Base-by-base conservation (phyloP, 2,113 vertebrate genomes). In the Pithys albifrons region DNA sequence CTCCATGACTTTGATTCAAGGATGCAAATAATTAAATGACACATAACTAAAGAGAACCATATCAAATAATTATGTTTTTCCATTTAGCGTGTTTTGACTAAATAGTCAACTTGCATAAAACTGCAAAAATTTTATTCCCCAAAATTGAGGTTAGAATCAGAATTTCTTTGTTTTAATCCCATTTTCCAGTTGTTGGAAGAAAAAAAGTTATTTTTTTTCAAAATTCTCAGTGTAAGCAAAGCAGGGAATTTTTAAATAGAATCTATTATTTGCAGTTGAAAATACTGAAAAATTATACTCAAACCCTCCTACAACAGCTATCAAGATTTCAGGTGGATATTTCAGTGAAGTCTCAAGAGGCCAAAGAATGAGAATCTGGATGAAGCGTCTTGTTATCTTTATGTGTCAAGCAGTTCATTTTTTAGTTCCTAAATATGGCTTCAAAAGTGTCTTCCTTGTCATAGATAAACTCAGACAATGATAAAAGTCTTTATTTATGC, bases 371-470 rank as follows among this genome's bases (percentile, higher is more conserved):
- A 84, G 37, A 72, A 76, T 62, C 35, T 84, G 58, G n/a, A 69
- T 76, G 49, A 95, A 95, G 18, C 2, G 14, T 58, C 58, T 80
- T 89, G n/a, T 79, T 96, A 91, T 94, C 69, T 85, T 85, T 61
- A 11, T 61, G 22, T 86, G 51, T 88, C 78, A 91, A 83, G 61
- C 80, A 97, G 76, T 65, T 93, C 7, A 96, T 96, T 91, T 92
- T 96, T 97, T 87, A 96, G 7, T 12, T 91, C 84, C 45, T 27
- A 74, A 90, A 83, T 76, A 95, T 27, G 84, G 59, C 64, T 97
- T 97, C 87, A 91, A 77, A 96, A 96, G 90, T 57, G 59, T 74
- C 33, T 92, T 92, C 22, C n/a, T 31, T 94, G 88, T 94, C 77
- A 82, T 23, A 93, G 93, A 94, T 93, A 95, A 95, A 95, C 81